Conservation (phyloP, 2,888 invertebrate genomes). For the Altica lythri region DNA sequence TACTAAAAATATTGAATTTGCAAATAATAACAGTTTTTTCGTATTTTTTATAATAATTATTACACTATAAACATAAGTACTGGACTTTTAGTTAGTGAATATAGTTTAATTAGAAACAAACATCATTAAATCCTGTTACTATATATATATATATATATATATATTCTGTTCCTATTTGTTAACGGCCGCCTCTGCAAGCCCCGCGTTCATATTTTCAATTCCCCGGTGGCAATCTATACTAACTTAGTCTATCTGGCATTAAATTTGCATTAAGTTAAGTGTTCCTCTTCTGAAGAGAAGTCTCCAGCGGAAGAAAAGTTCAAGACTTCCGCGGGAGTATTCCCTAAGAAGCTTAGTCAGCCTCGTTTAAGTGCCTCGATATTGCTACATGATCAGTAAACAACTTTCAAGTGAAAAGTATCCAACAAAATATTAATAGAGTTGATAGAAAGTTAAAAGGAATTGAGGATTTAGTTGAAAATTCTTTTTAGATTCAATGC, state of each 20-base stretch:
- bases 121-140: too few relatives aligned
- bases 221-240: constrained; percentile 44
- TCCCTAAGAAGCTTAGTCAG: constrained; percentile 58
- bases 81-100: too few relatives aligned
- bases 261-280: constrained; percentile 60
- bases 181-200: neutral
- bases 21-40: too few relatives aligned
- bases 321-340: constrained; percentile 46
- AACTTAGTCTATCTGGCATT: constrained; percentile 55
- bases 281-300: constrained; percentile 53
- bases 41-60: too few relatives aligned
- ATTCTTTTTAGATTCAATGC: too few relatives aligned
- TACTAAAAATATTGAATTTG: too few relatives aligned
- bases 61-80: too few relatives aligned
- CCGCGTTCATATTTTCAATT: constrained; percentile 35
- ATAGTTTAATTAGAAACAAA: too few relatives aligned
- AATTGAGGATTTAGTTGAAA: too few relatives aligned
- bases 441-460: constrained; percentile 2
- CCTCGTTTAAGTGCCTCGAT: constrained; percentile 55
- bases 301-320: constrained; percentile 42
- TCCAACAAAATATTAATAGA: constrained; percentile 17
- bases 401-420: constrained; percentile 40
- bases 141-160: too few relatives aligned
- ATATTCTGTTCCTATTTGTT: too few relatives aligned
- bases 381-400: constrained; percentile 57